phyloP scores from a whole-genome alignment of 2,888 invertebrate genomes.

The Chesias legatella region DNA sequence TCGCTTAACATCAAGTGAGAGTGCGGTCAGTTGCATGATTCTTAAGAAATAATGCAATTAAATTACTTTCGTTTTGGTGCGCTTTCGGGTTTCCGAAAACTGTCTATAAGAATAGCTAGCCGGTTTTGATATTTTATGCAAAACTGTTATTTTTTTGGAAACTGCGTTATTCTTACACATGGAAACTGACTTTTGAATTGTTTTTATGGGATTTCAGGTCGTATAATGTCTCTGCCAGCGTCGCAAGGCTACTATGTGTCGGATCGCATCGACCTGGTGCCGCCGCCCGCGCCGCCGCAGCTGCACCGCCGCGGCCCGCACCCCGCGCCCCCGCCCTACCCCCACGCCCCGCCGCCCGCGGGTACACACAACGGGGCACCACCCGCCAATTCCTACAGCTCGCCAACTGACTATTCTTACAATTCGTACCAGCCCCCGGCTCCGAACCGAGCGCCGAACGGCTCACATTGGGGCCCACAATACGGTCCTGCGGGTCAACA shows the following conservation, averaged over 20 bases:
- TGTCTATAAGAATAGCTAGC: too few species aligned
- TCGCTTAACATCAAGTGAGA: too few species aligned
- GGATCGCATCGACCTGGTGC: constrained; percentile 58
- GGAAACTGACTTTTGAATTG: too few species aligned
- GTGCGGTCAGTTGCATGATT: too few species aligned
- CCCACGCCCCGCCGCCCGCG: constrained; percentile 16
- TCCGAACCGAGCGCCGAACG: background rate
- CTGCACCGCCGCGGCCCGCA: constrained; percentile 34
- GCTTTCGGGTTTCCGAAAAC: background rate
- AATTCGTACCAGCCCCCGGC: background rate
- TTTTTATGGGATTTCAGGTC: constrained; percentile 40
- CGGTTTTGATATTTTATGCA: too few species aligned
- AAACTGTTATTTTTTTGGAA: too few species aligned
- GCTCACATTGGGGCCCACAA: constrained; percentile 13
- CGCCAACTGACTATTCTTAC: background rate
- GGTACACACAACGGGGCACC: constrained; percentile 2
- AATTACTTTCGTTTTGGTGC: background rate
- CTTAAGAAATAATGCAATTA: too few species aligned
- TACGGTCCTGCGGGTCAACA: constrained; percentile 12
- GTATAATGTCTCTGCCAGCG: constrained; percentile 65
- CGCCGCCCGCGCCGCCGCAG: constrained; percentile 38
- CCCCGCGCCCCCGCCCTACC: constrained; percentile 24
- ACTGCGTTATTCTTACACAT: too few species aligned
- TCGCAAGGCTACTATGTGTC: constrained; percentile 70
- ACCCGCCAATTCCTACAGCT: constrained; percentile 1